A percentile compares a stretch with the other conserved stretches of the same genome.
These are phyloP conservation scores for Eupithecia dodoneata DNA, from an alignment of 2,888 invertebrate genomes.

Conservation along the genomic window DNA sequence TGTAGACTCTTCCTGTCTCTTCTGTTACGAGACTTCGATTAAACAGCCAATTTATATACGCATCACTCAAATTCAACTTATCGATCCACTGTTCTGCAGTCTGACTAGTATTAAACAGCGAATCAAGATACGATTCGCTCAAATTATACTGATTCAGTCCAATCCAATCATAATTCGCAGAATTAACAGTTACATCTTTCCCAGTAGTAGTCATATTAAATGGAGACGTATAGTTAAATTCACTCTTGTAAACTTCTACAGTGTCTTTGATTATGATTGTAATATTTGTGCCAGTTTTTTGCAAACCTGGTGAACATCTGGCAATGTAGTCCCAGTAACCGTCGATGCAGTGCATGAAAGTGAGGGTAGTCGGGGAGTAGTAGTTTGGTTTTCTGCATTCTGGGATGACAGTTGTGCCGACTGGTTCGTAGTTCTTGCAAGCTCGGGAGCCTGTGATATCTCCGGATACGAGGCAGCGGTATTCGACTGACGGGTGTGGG, in stretches of 20 bases:
- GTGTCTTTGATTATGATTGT: slow-evolving; percentile 61
- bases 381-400: slow-evolving; percentile 29
- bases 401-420: slow-evolving; percentile 21
- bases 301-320: slow-evolving; percentile 35
- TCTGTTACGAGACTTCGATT: neutral
- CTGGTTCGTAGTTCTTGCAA: slow-evolving; percentile 26
- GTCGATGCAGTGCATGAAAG: slow-evolving; percentile 36
- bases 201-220: neutral
- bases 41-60: neutral
- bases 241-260: slow-evolving; percentile 54
- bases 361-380: slow-evolving; percentile 20
- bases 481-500: slow-evolving; percentile 28
- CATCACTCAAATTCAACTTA: slow-evolving; percentile 5
- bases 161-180: neutral
- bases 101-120: slow-evolving; percentile 1
- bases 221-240: slow-evolving; percentile 29
- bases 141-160: slow-evolving; percentile 1
- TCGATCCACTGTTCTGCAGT: neutral
- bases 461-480: slow-evolving; percentile 22
- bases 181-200: neutral
- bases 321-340: slow-evolving; percentile 41
- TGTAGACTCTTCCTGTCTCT: neutral
- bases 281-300: slow-evolving; percentile 59
- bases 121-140: slow-evolving; percentile 2
- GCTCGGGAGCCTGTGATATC: slow-evolving; percentile 6